Percentiles rank a stretch among this genome's conserved stretches.
phyloP scores from a whole-genome alignment of 2,888 invertebrate genomes.

The Catocala nupta region DNA sequence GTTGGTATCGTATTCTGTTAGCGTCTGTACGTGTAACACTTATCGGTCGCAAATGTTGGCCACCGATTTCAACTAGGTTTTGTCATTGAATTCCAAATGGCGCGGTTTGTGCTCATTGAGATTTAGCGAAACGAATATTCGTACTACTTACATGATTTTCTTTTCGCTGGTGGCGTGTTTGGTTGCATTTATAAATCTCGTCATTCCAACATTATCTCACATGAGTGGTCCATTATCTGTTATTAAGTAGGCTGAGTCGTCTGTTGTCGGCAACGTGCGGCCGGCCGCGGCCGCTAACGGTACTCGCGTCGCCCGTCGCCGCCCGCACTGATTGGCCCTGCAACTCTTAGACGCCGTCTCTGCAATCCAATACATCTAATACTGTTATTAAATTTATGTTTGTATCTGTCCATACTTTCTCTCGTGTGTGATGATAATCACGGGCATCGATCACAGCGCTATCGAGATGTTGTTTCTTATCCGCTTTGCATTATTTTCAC shows the following conservation, averaged over 20 bases:
- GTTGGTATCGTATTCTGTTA: slow-evolving; percentile 69
- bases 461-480: slow-evolving; percentile 69
- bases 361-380: slow-evolving; percentile 83
- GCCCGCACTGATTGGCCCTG: slow-evolving; percentile 75
- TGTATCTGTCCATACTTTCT: slow-evolving; percentile 79
- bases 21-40: slow-evolving; percentile 69
- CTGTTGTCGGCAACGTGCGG: slow-evolving; percentile 64
- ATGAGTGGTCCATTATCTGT: slow-evolving; percentile 73
- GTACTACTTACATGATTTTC: slow-evolving; percentile 45
- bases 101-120: slow-evolving; percentile 47
- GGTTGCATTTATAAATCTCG: slow-evolving; percentile 45
- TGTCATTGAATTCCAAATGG: slow-evolving; percentile 55
- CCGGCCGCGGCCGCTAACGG: slow-evolving; percentile 73
- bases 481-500: slow-evolving; percentile 72
- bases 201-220: slow-evolving; percentile 57
- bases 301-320: slow-evolving; percentile 59
- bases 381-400: slow-evolving; percentile 84
- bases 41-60: slow-evolving; percentile 67
- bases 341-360: slow-evolving; percentile 75
- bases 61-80: slow-evolving; percentile 51
- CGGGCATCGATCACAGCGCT: slow-evolving; percentile 74
- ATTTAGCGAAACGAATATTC: slow-evolving; percentile 49
- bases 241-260: slow-evolving; percentile 74
- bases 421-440: slow-evolving; percentile 74
- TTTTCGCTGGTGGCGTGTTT: slow-evolving; percentile 31